A percentile compares a stretch with the other conserved stretches of the same genome.
phyloP scores from a whole-genome alignment of 2,113 vertebrate species.

The Fulmarus glacialis region DNA sequence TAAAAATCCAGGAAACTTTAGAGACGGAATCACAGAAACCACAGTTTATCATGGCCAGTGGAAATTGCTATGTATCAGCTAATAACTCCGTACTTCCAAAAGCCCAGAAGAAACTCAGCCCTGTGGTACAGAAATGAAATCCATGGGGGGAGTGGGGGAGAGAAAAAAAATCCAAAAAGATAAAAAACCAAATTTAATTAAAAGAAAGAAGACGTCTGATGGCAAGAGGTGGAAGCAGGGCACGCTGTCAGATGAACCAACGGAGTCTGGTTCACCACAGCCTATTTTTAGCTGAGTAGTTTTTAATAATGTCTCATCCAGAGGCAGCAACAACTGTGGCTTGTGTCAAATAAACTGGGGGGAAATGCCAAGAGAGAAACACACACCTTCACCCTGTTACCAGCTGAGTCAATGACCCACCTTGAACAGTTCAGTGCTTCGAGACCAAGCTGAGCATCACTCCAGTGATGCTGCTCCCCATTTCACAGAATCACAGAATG shows the following conservation, averaged over 20 bases:
- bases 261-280: not conserved
- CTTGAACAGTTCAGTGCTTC: not conserved
- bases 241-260: not conserved
- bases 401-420: not conserved
- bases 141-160: accelerated
- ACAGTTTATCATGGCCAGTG: not conserved
- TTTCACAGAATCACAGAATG: not conserved
- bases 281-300: not conserved
- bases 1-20: not conserved
- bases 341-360: not conserved
- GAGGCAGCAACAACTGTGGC: not conserved
- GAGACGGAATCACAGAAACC: not conserved
- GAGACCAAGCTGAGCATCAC: not conserved
- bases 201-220: not conserved
- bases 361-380: not conserved
- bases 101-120: not conserved
- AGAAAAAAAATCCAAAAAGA: not conserved
- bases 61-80: not conserved
- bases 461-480: not conserved
- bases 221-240: not conserved
- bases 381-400: not conserved
- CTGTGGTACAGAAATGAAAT: not conserved
- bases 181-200: not conserved
- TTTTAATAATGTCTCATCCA: slow-evolving; percentile 26
- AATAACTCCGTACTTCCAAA: not conserved